Base-by-base conservation (phyloP, 2,113 vertebrate species). In the Hippocampus comes region DNA sequence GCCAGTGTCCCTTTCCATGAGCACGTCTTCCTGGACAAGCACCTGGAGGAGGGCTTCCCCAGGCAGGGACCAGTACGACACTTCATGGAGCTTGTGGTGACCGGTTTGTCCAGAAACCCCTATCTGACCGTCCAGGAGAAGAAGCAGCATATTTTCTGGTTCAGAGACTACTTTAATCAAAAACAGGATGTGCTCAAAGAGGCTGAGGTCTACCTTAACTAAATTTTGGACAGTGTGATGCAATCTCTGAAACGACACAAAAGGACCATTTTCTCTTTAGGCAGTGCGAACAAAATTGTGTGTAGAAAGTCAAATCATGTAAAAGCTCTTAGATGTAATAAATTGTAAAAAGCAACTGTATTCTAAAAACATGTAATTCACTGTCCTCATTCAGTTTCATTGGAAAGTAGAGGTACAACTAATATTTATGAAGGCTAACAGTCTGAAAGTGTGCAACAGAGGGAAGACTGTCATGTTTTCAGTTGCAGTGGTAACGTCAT, bases 11-110 rank as follows among this genome's bases (percentile, higher is more conserved):
- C 94, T 30, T 99, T 99, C 91, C 91, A 98, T 64, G 97, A 99
- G 76, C 97, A 99, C 27, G 77, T 99, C 84, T 99, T 98, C 91
- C 88, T 99, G 79, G 95, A 97, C 53, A 94, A 93, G 73, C 90
- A 98, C 82, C 85, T 99, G 2, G 82, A 93, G 78, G 91, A 87
- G 42, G 92, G 84, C 60, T 99, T 99, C 78, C 95, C 97, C 55
- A 90, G 82, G 59, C 90, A 94, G 75, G 97, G 96, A 69, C 96
- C 97, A 5, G 88, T 99, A 81, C 93, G 94, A 56, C 95, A 97
- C 88, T 99, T 99, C 87, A 98, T 99, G 95, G 96, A 99, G 73
- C 92, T 99, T 0, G 97, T 99, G 41, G 86, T 95, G 70, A 92
- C 91, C 5, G 97, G 97, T 66, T 92, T 99, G 76, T 94, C 95